Evolutionary conservation across 2,113 vertebrate genomes (phyloP).

Genomic region (Martes martes): DNA sequence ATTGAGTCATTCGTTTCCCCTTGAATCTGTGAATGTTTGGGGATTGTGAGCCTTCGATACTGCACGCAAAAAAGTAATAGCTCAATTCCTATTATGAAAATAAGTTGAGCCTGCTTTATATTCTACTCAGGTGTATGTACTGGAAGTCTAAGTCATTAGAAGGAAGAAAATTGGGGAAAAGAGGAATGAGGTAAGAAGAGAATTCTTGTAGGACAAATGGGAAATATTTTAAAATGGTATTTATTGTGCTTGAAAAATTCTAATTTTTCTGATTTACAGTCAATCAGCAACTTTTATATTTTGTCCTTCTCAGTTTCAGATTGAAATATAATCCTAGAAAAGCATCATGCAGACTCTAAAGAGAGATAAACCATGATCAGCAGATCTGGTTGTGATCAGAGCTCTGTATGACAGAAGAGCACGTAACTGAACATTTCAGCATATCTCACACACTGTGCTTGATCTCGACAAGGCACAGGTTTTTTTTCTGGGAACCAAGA

Average conservation of each 20-base stretch:
- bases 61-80: constrained; percentile 54
- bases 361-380: background rate
- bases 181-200: background rate
- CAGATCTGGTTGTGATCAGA: background rate
- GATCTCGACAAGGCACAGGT: background rate
- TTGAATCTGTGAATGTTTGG: constrained; percentile 56
- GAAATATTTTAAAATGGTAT: background rate
- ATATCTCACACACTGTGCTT: background rate
- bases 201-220: background rate
- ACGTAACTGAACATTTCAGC: background rate
- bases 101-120: constrained; percentile 29
- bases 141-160: background rate
- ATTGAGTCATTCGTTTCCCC: constrained; percentile 77
- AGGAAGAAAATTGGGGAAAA: background rate
- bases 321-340: background rate
- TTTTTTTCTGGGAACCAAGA: background rate
- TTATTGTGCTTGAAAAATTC: background rate
- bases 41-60: constrained; percentile 41
- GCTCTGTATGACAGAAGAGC: background rate
- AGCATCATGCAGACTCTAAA: background rate
- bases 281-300: background rate
- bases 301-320: background rate
- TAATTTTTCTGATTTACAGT: background rate
- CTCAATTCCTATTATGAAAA: constrained; percentile 56
- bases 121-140: constrained; percentile 5